phyloP scores from a whole-genome alignment of 2,888 invertebrate species.

The Cremastobaeus sp. region DNA sequence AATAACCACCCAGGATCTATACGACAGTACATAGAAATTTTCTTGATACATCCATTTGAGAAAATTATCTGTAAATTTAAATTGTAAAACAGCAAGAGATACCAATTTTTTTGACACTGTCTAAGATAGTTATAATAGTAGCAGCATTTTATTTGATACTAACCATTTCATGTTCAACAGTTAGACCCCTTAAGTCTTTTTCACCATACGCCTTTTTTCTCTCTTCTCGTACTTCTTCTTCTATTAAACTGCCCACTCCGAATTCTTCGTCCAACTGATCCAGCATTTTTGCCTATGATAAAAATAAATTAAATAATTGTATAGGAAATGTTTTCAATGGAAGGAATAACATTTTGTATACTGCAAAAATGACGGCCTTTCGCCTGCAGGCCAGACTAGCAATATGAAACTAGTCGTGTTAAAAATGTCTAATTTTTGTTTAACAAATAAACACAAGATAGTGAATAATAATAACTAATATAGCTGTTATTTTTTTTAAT shows the following conservation, averaged over 20 bases:
- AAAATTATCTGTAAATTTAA: background rate
- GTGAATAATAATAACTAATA: no score
- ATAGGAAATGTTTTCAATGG: background rate
- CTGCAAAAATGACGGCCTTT: background rate
- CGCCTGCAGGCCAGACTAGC: no score
- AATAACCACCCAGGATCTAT: no score
- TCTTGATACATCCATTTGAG: no score
- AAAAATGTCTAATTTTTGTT: no score
- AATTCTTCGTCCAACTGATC: slow-evolving; percentile 97
- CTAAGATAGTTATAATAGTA: no score
- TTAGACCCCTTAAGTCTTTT: slow-evolving; percentile 87
- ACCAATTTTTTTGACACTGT: no score
- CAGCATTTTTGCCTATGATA: slow-evolving; percentile 89
- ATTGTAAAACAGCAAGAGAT: no score
- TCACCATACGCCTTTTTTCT: slow-evolving; percentile 83
- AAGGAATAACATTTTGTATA: background rate
- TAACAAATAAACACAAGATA: no score
- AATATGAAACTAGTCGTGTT: no score
- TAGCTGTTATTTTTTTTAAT: no score
- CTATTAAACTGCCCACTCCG: slow-evolving; percentile 91
- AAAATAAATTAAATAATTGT: slow-evolving; percentile 8
- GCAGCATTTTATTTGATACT: slow-evolving; percentile 61
- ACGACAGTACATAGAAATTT: no score
- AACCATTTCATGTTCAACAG: slow-evolving; percentile 89
- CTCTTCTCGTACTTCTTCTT: slow-evolving; percentile 84